Evolutionary conservation across 2,888 invertebrate species (phyloP).

Genomic region (Andrena minutula): DNA sequence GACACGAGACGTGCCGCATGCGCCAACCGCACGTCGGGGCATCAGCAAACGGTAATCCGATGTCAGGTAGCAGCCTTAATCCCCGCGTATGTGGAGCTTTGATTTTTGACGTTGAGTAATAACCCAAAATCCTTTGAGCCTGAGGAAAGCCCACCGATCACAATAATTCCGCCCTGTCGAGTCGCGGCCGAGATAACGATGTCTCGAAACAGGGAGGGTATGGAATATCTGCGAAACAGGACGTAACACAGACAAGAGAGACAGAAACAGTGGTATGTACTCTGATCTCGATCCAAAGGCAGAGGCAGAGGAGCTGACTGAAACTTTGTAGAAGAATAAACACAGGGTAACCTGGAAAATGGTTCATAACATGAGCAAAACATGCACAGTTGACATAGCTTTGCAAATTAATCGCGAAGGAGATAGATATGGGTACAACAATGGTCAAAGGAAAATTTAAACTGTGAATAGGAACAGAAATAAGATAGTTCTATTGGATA

Average conservation of each 20-base stretch:
- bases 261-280: not conserved
- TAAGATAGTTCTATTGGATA: no score
- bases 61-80: slow-evolving; percentile 26
- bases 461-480: no score
- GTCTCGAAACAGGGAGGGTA: slow-evolving; percentile 20
- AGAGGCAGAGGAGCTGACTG: not conserved
- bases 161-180: slow-evolving; percentile 53
- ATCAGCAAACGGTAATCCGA: slow-evolving; percentile 34
- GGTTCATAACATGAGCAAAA: no score
- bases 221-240: slow-evolving; percentile 13
- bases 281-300: not conserved
- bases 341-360: not conserved
- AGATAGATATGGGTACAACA: no score
- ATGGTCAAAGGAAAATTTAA: no score
- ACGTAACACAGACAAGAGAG: slow-evolving; percentile 7
- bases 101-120: slow-evolving; percentile 73
- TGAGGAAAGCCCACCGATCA: slow-evolving; percentile 54
- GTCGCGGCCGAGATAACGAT: slow-evolving; percentile 25
- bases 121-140: slow-evolving; percentile 67
- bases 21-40: slow-evolving; percentile 11
- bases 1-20: not conserved
- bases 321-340: slow-evolving; percentile 5
- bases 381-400: no score
- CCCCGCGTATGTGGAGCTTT: slow-evolving; percentile 36
- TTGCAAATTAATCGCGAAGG: no score